Conservation (phyloP, 2,888 invertebrate genomes). For the Bruchidius siliquastri region DNA sequence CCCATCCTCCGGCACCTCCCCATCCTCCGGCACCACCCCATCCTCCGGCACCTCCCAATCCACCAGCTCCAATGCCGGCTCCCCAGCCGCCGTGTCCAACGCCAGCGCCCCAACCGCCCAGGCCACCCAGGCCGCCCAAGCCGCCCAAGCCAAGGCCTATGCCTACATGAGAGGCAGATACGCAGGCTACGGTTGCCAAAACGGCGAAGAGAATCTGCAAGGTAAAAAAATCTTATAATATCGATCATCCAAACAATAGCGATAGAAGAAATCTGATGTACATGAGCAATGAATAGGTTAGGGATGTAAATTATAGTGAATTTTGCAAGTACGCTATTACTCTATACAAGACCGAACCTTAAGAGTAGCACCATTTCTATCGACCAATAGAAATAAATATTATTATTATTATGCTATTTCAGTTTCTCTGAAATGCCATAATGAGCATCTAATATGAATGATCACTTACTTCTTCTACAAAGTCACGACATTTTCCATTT, state of each 20-base stretch:
- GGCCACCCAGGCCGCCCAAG: neutral
- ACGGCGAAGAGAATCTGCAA: constrained; percentile 10
- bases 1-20: neutral
- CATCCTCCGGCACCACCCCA: constrained; percentile 2
- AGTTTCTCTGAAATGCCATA: too few relatives aligned
- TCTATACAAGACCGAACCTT: too few relatives aligned
- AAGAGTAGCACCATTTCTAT: too few relatives aligned
- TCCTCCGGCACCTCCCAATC: constrained; percentile 1
- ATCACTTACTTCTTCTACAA: neutral
- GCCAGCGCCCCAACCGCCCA: neutral
- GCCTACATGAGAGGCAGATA: constrained; percentile 10
- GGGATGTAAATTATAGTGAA: too few relatives aligned
- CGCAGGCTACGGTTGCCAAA: constrained; percentile 8
- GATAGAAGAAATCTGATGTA: too few relatives aligned
- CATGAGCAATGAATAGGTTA: too few relatives aligned
- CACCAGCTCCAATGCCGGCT: constrained; percentile 4
- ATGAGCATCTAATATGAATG: too few relatives aligned
- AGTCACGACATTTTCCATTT: neutral
- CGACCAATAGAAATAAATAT: too few relatives aligned
- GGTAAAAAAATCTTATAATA: neutral
- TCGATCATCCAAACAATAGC: neutral
- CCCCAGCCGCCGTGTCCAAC: neutral
- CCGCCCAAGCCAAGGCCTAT: constrained; percentile 9
- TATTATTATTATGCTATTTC: too few relatives aligned
- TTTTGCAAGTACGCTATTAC: too few relatives aligned